Evolutionary conservation across 1,140 invertebrate genomes (phyloP).

Genomic region (Monomorium pharaonis): DNA sequence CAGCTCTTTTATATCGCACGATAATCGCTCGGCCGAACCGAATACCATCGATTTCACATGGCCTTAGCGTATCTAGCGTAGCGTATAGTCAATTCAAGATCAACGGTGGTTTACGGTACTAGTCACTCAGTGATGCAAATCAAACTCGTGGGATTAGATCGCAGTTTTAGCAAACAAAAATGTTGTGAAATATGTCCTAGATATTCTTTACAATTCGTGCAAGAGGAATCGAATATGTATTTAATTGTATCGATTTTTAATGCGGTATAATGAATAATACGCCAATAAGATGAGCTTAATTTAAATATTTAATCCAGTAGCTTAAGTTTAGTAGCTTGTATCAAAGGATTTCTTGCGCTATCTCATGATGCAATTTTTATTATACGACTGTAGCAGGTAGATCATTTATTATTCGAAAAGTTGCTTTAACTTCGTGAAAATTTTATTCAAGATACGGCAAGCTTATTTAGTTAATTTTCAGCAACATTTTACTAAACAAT

Average conservation of each 20-base stretch:
- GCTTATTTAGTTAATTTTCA: constrained; percentile 20
- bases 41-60: constrained; percentile 68
- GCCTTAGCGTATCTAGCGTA: constrained; percentile 33
- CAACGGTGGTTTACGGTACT: constrained; percentile 1
- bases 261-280: constrained; percentile 5
- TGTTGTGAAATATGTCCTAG: neutral
- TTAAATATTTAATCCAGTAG: constrained; percentile 59
- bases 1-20: constrained; percentile 78
- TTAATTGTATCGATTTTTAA: neutral
- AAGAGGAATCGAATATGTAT: neutral
- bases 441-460: constrained; percentile 58
- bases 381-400: neutral
- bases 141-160: constrained; percentile 20
- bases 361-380: constrained; percentile 62
- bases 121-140: constrained; percentile 25
- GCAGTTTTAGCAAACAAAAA: neutral
- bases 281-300: constrained; percentile 52
- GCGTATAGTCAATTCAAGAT: constrained; percentile 32
- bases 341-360: constrained; percentile 61
- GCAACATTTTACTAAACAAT: constrained; percentile 25
- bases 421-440: constrained; percentile 42
- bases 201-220: neutral
- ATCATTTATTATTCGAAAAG: constrained; percentile 62
- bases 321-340: constrained; percentile 48
- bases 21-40: constrained; percentile 50